Evolutionary conservation across 2,888 invertebrate genomes (phyloP).

Genomic region (Plebejus anna): DNA sequence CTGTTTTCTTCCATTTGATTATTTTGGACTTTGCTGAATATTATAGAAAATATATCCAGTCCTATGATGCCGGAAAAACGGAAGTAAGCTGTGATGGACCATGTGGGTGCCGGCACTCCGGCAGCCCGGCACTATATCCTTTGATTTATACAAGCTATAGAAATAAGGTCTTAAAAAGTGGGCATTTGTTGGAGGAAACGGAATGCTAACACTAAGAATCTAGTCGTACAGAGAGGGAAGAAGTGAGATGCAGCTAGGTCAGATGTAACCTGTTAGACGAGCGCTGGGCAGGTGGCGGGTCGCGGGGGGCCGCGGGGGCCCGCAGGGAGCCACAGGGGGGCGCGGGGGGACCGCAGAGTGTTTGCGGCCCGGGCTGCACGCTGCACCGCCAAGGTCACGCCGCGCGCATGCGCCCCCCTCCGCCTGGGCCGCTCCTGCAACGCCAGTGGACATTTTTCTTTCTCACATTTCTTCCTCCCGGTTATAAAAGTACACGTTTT

Average conservation of each 20-base stretch:
- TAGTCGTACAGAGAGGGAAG: constrained; percentile 47
- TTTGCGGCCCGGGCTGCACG: constrained; percentile 58
- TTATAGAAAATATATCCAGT: too few species aligned
- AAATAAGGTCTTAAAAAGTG: not conserved
- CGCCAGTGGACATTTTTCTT: constrained; percentile 12
- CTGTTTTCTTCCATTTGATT: not conserved
- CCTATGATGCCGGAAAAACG: not conserved
- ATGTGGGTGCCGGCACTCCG: too few species aligned
- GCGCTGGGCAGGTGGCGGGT: constrained; percentile 63
- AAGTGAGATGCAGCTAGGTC: constrained; percentile 48
- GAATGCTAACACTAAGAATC: constrained; percentile 46
- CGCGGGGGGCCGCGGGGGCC: constrained; percentile 49
- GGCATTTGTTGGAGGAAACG: not conserved
- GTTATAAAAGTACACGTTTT: constrained; percentile 1
- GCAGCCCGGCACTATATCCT: too few species aligned
- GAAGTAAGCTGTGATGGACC: not conserved
- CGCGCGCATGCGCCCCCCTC: constrained; percentile 68
- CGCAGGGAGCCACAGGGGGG: constrained; percentile 47
- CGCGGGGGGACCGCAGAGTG: constrained; percentile 30
- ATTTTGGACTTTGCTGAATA: too few species aligned
- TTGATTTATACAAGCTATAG: not conserved
- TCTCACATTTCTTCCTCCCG: constrained; percentile 20
- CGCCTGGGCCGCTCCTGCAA: constrained; percentile 10
- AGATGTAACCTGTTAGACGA: constrained; percentile 71
- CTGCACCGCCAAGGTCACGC: constrained; percentile 77